Evolutionary conservation across 2,113 vertebrate genomes (phyloP).

Genomic region (Chitala chitala): DNA sequence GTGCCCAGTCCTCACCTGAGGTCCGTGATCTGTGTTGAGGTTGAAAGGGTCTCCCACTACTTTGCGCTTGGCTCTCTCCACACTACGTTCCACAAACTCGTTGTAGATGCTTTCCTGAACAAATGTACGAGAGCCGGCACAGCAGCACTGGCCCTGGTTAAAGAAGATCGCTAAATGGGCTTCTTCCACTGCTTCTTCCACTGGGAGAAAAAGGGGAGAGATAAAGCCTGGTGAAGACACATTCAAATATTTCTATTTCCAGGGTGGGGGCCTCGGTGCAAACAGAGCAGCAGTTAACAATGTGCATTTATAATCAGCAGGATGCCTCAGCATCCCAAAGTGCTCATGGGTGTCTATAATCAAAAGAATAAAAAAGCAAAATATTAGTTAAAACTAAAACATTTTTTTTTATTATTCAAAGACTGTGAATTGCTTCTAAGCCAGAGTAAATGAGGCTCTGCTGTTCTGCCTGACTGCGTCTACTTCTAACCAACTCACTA

Average conservation of each 20-base stretch:
- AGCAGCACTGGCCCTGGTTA: slow-evolving; percentile 97
- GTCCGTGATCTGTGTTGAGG: slow-evolving; percentile 85
- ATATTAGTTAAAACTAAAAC: too few relatives aligned
- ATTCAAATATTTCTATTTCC: slow-evolving; percentile 22
- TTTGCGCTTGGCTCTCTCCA: slow-evolving; percentile 72
- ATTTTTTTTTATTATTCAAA: too few relatives aligned
- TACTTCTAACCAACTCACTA: slow-evolving; percentile 55
- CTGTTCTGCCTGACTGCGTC: background rate
- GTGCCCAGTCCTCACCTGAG: slow-evolving; percentile 69
- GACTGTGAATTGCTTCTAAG: too few relatives aligned
- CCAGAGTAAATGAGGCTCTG: too few relatives aligned
- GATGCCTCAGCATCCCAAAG: background rate
- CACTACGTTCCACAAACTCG: slow-evolving; percentile 84
- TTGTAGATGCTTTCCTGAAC: slow-evolving; percentile 87
- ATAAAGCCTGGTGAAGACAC: background rate
- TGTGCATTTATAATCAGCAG: background rate
- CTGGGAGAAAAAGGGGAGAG: slow-evolving; percentile 44
- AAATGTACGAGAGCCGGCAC: slow-evolving; percentile 82
- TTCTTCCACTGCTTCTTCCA: slow-evolving; percentile 92
- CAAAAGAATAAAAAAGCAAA: too few relatives aligned
- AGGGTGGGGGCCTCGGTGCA: too few relatives aligned
- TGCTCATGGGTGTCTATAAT: background rate
- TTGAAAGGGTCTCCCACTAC: slow-evolving; percentile 91
- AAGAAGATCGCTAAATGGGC: slow-evolving; percentile 91
- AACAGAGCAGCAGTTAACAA: too few relatives aligned